Conservation (phyloP, 2,888 invertebrate genomes). For the Alloplasta piceator region DNA sequence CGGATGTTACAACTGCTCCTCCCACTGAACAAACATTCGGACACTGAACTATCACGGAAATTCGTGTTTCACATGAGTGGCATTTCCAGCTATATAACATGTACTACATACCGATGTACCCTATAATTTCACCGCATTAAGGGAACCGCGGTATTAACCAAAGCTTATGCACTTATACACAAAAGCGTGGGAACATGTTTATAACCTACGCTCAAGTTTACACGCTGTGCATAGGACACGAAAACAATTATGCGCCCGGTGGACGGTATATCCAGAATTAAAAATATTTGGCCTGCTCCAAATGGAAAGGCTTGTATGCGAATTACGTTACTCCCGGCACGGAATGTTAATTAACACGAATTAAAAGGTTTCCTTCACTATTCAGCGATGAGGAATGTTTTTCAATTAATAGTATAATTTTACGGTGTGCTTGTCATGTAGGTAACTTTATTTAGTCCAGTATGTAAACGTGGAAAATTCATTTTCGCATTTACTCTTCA, state of each 20-base stretch:
- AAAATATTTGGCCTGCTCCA: conserved; percentile 48
- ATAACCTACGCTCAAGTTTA: background rate
- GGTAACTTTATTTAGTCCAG: background rate
- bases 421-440: background rate
- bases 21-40: too few relatives aligned
- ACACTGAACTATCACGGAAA: too few relatives aligned
- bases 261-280: conserved; percentile 33
- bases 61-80: too few relatives aligned
- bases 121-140: conserved; percentile 13
- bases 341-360: conserved; percentile 59
- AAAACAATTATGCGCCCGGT: conserved; percentile 58
- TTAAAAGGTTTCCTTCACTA: conserved; percentile 37
- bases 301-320: conserved; percentile 50
- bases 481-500: background rate
- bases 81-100: conserved; percentile 6
- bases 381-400: conserved; percentile 19
- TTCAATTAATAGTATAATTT: conserved; percentile 25
- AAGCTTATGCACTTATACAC: background rate
- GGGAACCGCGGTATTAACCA: conserved; percentile 4
- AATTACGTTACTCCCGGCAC: conserved; percentile 36
- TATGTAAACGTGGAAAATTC: background rate
- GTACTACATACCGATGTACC: conserved; percentile 4
- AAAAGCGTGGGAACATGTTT: background rate
- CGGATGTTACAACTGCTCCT: too few relatives aligned
- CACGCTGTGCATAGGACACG: conserved; percentile 22